Conservation (phyloP, 1,140 invertebrate genomes). For the Pseudomyrmex flavicornis region DNA sequence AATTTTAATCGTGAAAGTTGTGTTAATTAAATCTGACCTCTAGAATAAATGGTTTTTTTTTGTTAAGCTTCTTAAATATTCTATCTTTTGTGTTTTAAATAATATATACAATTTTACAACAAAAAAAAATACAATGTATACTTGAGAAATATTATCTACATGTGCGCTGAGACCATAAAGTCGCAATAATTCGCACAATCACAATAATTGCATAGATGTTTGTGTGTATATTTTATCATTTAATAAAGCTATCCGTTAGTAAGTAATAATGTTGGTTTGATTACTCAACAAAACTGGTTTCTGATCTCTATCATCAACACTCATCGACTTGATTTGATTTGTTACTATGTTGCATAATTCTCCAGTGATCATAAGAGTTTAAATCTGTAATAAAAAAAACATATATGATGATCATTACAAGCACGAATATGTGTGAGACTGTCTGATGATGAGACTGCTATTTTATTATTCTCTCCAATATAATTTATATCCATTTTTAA, state of each 20-base stretch:
- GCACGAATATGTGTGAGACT: background rate
- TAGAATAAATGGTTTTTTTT: background rate
- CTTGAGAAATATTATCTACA: background rate
- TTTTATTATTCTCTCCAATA: no score
- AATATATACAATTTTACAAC: background rate
- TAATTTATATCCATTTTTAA: no score
- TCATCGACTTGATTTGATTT: slow-evolving; percentile 28
- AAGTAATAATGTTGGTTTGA: slow-evolving; percentile 12
- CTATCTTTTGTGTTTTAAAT: background rate
- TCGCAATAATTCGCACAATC: background rate
- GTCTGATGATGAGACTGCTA: no score
- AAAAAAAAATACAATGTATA: background rate
- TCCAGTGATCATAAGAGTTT: slow-evolving; percentile 23
- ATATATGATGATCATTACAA: background rate
- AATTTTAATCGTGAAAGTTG: background rate
- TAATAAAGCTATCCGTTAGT: slow-evolving; percentile 17
- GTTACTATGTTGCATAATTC: slow-evolving; percentile 8
- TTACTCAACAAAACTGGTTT: slow-evolving; percentile 31
- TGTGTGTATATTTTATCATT: background rate
- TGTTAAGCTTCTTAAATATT: background rate
- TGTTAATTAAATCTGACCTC: background rate
- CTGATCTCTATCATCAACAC: slow-evolving; percentile 7
- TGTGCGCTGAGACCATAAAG: background rate
- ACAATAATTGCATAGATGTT: background rate
- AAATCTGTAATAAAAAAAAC: background rate